A percentile compares a stretch with the other conserved stretches of the same genome.
These are phyloP conservation scores for Drosophila stalkeri DNA, from an alignment of 2,888 invertebrate genomes.

Conservation along the genomic window DNA sequence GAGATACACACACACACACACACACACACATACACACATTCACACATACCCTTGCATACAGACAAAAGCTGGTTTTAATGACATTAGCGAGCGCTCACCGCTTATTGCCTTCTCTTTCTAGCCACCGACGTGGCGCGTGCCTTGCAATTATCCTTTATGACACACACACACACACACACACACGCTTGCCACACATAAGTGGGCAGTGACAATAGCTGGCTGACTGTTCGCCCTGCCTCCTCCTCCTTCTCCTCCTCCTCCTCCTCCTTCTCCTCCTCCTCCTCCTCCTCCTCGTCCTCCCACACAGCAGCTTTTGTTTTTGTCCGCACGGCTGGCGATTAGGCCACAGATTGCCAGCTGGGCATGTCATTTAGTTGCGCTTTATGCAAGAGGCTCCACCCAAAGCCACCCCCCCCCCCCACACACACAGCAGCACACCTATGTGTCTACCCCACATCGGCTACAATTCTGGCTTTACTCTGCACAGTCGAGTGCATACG, in stretches of 20 bases:
- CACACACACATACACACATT: constrained; percentile 25
- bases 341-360: constrained; percentile 70
- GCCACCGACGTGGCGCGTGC: constrained; percentile 19
- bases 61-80: constrained; percentile 61
- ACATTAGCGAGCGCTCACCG: constrained; percentile 54
- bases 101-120: constrained; percentile 20
- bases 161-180: constrained; percentile 11
- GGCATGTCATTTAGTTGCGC: constrained; percentile 64
- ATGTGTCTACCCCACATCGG: background rate
- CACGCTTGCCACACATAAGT: constrained; percentile 24
- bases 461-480: background rate
- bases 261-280: background rate
- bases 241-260: background rate
- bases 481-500: constrained; percentile 65
- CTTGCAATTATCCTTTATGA: constrained; percentile 68
- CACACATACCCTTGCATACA: constrained; percentile 25
- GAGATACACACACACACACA: constrained; percentile 11
- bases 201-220: constrained; percentile 45
- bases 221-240: background rate
- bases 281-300: background rate
- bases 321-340: constrained; percentile 50
- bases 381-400: constrained; percentile 7
- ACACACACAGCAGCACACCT: background rate
- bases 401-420: background rate
- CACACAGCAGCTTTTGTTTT: background rate